phyloP scores from a whole-genome alignment of 2,888 invertebrate species.

The Branchipolynoe longqiensis region DNA sequence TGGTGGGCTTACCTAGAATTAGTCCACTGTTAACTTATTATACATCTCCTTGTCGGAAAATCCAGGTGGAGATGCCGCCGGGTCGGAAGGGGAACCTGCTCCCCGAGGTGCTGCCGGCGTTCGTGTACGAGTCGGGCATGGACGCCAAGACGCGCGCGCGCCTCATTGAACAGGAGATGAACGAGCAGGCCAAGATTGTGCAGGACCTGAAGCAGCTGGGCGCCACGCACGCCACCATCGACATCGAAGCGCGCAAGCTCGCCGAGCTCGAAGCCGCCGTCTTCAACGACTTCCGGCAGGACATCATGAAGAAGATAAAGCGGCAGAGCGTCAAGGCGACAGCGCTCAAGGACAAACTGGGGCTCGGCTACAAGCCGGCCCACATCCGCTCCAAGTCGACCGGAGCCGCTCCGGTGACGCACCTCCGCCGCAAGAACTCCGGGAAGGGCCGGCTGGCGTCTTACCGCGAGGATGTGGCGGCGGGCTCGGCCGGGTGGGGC shows the following conservation, averaged over 20 bases:
- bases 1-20: too few relatives aligned
- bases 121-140: slow-evolving; percentile 82
- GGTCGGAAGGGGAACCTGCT: slow-evolving; percentile 72
- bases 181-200: slow-evolving; percentile 90
- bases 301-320: slow-evolving; percentile 94
- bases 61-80: neutral
- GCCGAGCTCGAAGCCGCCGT: slow-evolving; percentile 96
- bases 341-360: slow-evolving; percentile 88
- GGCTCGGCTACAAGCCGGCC: slow-evolving; percentile 78
- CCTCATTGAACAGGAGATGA: slow-evolving; percentile 97
- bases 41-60: too few relatives aligned
- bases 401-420: slow-evolving; percentile 44
- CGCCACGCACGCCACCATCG: slow-evolving; percentile 93
- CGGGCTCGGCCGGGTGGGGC: too few relatives aligned
- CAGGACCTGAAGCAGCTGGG: slow-evolving; percentile 85
- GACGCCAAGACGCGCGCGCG: slow-evolving; percentile 87
- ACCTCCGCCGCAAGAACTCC: slow-evolving; percentile 45
- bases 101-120: slow-evolving; percentile 89
- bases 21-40: too few relatives aligned
- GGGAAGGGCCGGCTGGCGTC: slow-evolving; percentile 60
- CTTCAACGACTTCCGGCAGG: slow-evolving; percentile 95
- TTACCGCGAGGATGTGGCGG: slow-evolving; percentile 56
- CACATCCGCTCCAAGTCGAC: slow-evolving; percentile 73
- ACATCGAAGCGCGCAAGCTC: slow-evolving; percentile 93
- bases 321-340: slow-evolving; percentile 88